Evolutionary conservation across 2,888 invertebrate species (phyloP).

Genomic region (Pharmacophagus antenor): DNA sequence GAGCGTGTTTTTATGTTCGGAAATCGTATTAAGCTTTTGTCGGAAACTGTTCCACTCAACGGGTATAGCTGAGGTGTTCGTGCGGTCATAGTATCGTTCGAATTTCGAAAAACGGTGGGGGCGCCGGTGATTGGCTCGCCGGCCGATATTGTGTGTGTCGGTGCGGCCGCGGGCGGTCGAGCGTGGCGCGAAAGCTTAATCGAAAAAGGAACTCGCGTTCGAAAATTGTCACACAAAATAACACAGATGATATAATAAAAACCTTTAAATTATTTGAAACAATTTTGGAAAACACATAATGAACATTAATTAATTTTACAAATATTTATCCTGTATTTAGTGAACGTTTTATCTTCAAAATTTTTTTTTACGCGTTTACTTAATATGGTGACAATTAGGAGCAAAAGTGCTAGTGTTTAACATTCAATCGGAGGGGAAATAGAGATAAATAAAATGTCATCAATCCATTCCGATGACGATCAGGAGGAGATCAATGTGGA

Average conservation of each 20-base stretch:
- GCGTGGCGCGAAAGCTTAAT: slow-evolving; percentile 55
- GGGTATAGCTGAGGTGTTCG: slow-evolving; percentile 77
- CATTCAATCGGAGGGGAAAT: slow-evolving; percentile 31
- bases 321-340: neutral
- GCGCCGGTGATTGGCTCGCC: slow-evolving; percentile 72
- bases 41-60: slow-evolving; percentile 79
- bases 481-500: slow-evolving; percentile 85
- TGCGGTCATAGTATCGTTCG: slow-evolving; percentile 77
- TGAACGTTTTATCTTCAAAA: neutral
- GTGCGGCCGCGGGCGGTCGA: slow-evolving; percentile 69
- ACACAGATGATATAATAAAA: slow-evolving; percentile 10
- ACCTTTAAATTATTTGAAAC: neutral
- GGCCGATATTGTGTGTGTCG: slow-evolving; percentile 67
- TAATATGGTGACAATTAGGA: slow-evolving; percentile 25
- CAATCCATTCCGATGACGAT: slow-evolving; percentile 82
- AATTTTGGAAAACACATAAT: neutral
- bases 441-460: slow-evolving; percentile 60
- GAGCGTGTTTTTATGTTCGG: slow-evolving; percentile 81
- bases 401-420: slow-evolving; percentile 54
- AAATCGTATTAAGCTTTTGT: slow-evolving; percentile 82
- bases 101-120: slow-evolving; percentile 66
- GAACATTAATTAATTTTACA: neutral
- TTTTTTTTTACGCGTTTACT: slow-evolving; percentile 1
- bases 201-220: slow-evolving; percentile 45
- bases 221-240: slow-evolving; percentile 19